Evolutionary conservation across 2,888 invertebrate species (phyloP), one percentile per base, ranked within the genome.

Genomic region (Chironomus riparius): DNA sequence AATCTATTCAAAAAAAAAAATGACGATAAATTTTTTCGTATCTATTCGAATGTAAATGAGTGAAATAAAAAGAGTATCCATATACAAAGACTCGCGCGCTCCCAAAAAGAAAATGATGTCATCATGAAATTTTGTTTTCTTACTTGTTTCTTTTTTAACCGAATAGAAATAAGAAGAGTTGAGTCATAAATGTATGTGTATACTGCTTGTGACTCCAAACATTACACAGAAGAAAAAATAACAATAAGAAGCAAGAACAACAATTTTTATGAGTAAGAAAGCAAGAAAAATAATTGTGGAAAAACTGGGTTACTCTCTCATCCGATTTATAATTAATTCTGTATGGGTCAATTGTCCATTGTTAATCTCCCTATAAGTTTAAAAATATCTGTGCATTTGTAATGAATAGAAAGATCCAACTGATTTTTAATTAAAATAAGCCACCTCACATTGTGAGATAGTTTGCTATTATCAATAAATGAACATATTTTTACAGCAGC

Each of bases 311-410:
- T 71, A 28, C 61, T 62, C 62, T 72, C 38, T 38, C 38, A 38
- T 38, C 38, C 38, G 38, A 38, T 38, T 38, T 38, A 38, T 38
- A 38, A 38, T 38, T 38, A 38, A 38, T 38, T 38, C 38, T 38
- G 47, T 28, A 38, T 18, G 15, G 72, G 62, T 62, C 72, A 72
- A 72, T 72, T 72, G 72, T 72, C 62, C 62, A 72, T 72, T 72
- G 72, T 61, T 22, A n/a, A 6, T 47, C 38, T 38, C 38, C 38
- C 38, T 38, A 38, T 38, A 38, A 38, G 38, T 38, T 38, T 38
- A 28, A 28, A 28, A 28, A 28, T 28, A 28, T 38, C 38, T 10
- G 38, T 38, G 38, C 38, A 38, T 38, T 38, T 2, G 10, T 38
- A 38, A 38, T 38, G 10, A 38, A 38, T 7, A 38, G 7, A 38